A percentile compares a stretch with the other conserved stretches of the same genome.
These are phyloP conservation scores for Ceyx melanurus DNA, from an alignment of 2,113 vertebrate species.

Conservation along the genomic window DNA sequence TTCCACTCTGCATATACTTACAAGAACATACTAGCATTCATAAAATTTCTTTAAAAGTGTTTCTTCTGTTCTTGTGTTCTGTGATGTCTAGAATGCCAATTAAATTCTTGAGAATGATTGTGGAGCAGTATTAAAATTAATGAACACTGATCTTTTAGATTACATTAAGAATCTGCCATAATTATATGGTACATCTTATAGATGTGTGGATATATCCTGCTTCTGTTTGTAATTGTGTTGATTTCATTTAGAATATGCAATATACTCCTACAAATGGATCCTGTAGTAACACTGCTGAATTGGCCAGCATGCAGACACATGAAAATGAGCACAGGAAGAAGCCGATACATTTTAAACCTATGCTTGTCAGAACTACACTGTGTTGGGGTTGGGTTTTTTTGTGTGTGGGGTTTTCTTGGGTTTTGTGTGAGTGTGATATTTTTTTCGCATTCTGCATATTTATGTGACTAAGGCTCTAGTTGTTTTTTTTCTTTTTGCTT, in stretches of 20 bases:
- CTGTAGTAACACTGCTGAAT: not conserved
- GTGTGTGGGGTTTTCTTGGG: not conserved
- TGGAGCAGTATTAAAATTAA: not conserved
- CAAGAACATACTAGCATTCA: conserved; percentile 61
- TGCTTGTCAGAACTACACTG: not conserved
- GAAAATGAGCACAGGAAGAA: not conserved
- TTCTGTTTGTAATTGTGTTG: conserved; percentile 17
- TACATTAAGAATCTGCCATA: not conserved
- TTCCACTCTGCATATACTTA: conserved; percentile 65
- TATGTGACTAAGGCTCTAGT: not conserved
- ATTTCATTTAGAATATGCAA: not conserved
- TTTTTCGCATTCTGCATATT: not conserved
- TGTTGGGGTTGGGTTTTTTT: not conserved
- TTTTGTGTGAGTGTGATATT: too few relatives aligned
- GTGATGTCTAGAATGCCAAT: not conserved
- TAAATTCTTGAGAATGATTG: conserved; percentile 27
- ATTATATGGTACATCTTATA: not conserved
- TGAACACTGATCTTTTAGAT: not conserved
- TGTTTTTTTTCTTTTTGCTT: not conserved
- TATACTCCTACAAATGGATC: not conserved
- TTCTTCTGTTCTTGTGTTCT: conserved; percentile 25
- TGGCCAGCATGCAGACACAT: not conserved
- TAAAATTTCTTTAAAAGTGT: conserved; percentile 46
- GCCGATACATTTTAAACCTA: not conserved
- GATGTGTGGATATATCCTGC: not conserved